A percentile compares a stretch with the other conserved stretches of the same genome.
phyloP scores from a whole-genome alignment of 35 echinoderm and acorn worm genomes.

The Acanthaster planci region DNA sequence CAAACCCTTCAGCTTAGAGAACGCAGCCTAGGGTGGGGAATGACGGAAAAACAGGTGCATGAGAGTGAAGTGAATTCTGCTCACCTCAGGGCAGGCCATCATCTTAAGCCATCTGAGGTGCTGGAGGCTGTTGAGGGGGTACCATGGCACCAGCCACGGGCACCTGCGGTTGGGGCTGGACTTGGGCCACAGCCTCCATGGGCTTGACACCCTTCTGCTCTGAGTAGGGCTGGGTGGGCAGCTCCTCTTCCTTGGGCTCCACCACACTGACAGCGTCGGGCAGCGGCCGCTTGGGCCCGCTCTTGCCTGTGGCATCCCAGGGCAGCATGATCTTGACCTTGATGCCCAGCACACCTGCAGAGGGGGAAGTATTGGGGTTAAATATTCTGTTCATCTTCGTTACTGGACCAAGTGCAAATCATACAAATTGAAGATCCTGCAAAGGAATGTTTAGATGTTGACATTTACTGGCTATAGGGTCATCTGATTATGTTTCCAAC shows the following conservation, averaged over 20 bases:
- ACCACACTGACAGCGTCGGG: constrained; percentile 94
- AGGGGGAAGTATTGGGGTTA: not conserved
- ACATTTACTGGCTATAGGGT: too few relatives aligned
- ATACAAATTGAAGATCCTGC: too few relatives aligned
- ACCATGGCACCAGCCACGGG: constrained; percentile 42
- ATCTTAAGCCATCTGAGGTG: constrained; percentile 22
- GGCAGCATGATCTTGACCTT: constrained; percentile 99
- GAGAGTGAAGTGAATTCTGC: too few relatives aligned
- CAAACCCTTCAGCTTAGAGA: too few relatives aligned
- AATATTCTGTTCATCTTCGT: too few relatives aligned
- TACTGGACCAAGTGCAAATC: too few relatives aligned
- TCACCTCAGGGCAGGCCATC: not conserved
- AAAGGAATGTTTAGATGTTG: too few relatives aligned
- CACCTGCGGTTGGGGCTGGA: constrained; percentile 16
- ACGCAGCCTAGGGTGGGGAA: too few relatives aligned
- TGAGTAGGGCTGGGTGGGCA: constrained; percentile 81
- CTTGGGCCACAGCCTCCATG: constrained; percentile 52
- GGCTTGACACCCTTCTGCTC: constrained; percentile 98
- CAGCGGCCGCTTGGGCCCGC: constrained; percentile 89
- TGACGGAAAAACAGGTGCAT: too few relatives aligned
- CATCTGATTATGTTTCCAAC: too few relatives aligned
- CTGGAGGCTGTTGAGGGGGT: constrained; percentile 27
- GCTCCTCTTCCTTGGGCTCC: constrained; percentile 86
- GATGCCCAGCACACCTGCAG: constrained; percentile 94
- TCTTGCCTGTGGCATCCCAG: constrained; percentile 81